A percentile compares a stretch with the other conserved stretches of the same genome.
Evolutionary conservation across 2,797 vertebrate species (phyloP).

Genomic region (Phylloscopus collybita): DNA sequence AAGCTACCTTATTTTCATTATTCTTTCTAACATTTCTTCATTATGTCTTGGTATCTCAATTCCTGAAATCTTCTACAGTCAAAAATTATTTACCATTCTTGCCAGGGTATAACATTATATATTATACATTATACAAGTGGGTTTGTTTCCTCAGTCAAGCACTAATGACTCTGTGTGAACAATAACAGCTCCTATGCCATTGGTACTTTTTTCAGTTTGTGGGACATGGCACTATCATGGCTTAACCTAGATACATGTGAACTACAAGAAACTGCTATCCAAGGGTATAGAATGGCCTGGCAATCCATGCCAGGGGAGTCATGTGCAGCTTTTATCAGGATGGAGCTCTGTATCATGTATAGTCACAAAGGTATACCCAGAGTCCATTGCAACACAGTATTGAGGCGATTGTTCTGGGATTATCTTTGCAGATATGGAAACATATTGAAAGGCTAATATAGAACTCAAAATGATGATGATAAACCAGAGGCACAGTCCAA

Average conservation of each 20-base stretch:
- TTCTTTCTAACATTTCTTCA: neutral
- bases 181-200: neutral
- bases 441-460: neutral
- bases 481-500: neutral
- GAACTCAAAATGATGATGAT: neutral
- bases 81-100: neutral
- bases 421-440: neutral
- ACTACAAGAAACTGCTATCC: neutral
- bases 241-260: neutral
- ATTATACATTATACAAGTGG: neutral
- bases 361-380: neutral
- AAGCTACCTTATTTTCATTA: neutral
- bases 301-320: neutral
- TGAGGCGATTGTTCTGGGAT: neutral
- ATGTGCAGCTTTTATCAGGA: neutral
- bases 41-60: neutral
- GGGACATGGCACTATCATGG: neutral
- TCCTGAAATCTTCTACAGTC: neutral
- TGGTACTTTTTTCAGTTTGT: neutral
- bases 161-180: neutral
- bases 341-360: neutral
- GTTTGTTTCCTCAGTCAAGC: neutral
- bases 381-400: neutral
- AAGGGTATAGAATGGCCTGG: neutral
- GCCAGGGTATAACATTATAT: neutral